Base-by-base conservation (phyloP, 2,797 vertebrate species). In the Platalea minor region DNA sequence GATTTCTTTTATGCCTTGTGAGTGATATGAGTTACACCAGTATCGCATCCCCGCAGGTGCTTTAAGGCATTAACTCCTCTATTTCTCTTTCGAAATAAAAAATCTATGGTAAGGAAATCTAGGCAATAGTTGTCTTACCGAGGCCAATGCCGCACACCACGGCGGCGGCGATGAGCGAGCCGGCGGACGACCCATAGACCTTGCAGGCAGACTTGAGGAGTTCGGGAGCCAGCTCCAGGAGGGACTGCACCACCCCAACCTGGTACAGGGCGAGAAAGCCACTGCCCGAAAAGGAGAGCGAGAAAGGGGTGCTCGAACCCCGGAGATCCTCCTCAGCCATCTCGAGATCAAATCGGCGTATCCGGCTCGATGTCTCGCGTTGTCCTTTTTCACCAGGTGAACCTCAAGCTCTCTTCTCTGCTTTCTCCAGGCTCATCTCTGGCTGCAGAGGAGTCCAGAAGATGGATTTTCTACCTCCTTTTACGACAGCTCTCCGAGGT, bases 191-290 rank as follows among this genome's bases (percentile, higher is more conserved):
- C 9, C 99, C 99, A 0, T 98, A 98, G 13, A 99, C 98, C 51
- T 97, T 98, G 7, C 99, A 98, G 1, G 99, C 98, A 0, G 96
- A 97, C n/a, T 84, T 97, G 72, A 99, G 92, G 50, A 99, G 97
- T 85, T 98, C 98, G 0, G 99, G 99, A 3, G 98, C 98, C 90
- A 98, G 80, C 31, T 98, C 98, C 51, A 98, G 74, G 23, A 99
- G 95, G 86, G 98, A 98, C n/a, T 99, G 98, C 39, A 98, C 98
- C 3, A 98, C 99, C 19, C 99, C 99, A 0, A 99, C 93, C 97
- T 99, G 99, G 95, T 99, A 99, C 39, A 98, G 98, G 54, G 98
- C 98, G 23, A 99, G 93, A 93, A 99, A 99, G n/a, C 99, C 99
- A 0, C 98, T 99, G 67, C 99, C 99, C 0, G 99, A 99, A 70